These are phyloP conservation scores for Ormyrus rosae DNA, from an alignment of 2,888 invertebrate genomes.

Conservation along the genomic window DNA sequence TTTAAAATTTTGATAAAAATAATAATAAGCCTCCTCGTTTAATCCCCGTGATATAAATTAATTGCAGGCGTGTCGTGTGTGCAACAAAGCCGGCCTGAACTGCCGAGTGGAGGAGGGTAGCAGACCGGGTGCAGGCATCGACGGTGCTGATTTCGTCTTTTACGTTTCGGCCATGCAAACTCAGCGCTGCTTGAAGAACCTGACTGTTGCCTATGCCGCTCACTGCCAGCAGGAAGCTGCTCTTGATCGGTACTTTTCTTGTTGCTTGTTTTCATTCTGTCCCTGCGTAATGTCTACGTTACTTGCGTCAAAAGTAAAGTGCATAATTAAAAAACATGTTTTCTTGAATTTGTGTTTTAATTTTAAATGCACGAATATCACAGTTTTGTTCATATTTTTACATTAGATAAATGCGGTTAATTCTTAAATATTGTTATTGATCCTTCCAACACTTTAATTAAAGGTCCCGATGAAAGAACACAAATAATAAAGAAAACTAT, in stretches of 20 bases:
- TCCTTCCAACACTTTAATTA: background rate
- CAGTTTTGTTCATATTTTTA: background rate
- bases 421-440: too few species aligned
- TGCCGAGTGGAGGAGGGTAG: slow-evolving; percentile 81
- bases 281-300: too few species aligned
- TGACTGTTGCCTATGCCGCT: slow-evolving; percentile 97
- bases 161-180: slow-evolving; percentile 97
- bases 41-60: too few species aligned
- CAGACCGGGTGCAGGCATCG: slow-evolving; percentile 82
- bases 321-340: too few species aligned
- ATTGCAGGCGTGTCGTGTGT: slow-evolving; percentile 87
- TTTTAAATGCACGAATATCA: slow-evolving; percentile 1
- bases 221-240: slow-evolving; percentile 98
- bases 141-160: slow-evolving; percentile 94
- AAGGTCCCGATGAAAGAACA: background rate
- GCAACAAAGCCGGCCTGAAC: slow-evolving; percentile 90
- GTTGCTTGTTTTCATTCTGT: too few species aligned
- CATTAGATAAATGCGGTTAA: too few species aligned
- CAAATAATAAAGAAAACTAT: background rate
- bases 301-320: too few species aligned
- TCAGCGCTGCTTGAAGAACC: slow-evolving; percentile 91
- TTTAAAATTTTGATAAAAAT: too few species aligned
- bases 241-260: slow-evolving; percentile 84
- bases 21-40: too few species aligned
- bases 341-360: background rate